Conservation (phyloP, 2,888 invertebrate genomes). For the Pseudeuparius sepicola region DNA sequence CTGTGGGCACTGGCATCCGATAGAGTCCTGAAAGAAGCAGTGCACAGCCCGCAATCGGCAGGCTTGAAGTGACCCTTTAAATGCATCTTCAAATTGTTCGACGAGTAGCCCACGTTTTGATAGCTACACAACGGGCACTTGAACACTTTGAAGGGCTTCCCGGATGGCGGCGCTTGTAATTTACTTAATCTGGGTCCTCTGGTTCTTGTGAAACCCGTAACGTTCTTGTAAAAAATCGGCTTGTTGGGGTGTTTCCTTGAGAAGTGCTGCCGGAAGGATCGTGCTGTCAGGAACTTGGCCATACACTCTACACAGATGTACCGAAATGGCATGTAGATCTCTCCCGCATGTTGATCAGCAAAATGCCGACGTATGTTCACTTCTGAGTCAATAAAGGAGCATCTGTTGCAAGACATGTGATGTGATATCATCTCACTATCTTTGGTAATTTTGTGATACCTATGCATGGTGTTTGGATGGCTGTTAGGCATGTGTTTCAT, state of each 20-base stretch:
- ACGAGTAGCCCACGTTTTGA: slow-evolving; percentile 27
- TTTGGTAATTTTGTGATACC: not conserved
- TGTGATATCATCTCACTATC: not conserved
- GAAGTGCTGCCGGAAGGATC: slow-evolving; percentile 28
- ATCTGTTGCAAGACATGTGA: slow-evolving; percentile 30
- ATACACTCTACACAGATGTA: slow-evolving; percentile 31
- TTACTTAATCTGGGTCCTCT: not conserved
- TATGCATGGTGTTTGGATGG: not conserved
- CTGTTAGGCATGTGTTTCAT: slow-evolving; percentile 18
- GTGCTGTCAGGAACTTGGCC: slow-evolving; percentile 24
- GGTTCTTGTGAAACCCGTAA: too few species aligned
- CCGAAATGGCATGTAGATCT: slow-evolving; percentile 24
- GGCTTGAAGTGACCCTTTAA: slow-evolving; percentile 38
- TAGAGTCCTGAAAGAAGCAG: slow-evolving; percentile 16
- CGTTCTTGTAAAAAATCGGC: slow-evolving; percentile 4
- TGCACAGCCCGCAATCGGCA: slow-evolving; percentile 39
- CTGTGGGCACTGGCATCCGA: slow-evolving; percentile 17
- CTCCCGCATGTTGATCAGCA: slow-evolving; percentile 31
- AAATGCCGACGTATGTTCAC: slow-evolving; percentile 35
- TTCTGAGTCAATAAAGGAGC: slow-evolving; percentile 31
- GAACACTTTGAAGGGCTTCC: slow-evolving; percentile 26
- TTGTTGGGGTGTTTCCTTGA: slow-evolving; percentile 22
- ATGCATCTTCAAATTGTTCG: slow-evolving; percentile 28
- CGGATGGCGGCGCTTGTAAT: slow-evolving; percentile 11
- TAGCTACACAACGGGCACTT: slow-evolving; percentile 39